A percentile compares a stretch with the other conserved stretches of the same genome.
Evolutionary conservation across 2,113 vertebrate species (phyloP).

Genomic region (Abramis brama): DNA sequence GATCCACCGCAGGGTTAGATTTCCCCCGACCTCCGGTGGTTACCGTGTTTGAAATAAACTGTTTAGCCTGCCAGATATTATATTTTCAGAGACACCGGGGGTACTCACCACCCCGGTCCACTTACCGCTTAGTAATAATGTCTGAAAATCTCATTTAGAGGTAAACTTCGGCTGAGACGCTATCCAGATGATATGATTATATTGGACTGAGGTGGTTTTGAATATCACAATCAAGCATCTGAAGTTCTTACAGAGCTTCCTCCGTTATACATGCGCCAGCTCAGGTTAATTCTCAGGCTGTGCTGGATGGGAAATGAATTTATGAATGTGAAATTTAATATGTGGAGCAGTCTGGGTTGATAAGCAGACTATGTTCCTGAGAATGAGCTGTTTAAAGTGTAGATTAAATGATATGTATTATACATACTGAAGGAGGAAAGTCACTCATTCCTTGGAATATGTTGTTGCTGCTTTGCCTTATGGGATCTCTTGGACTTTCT

Average conservation of each 20-base stretch:
- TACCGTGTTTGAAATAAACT: slow-evolving; percentile 66
- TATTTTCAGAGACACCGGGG: slow-evolving; percentile 60
- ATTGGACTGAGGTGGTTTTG: slow-evolving; percentile 49
- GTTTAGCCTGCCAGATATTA: slow-evolving; percentile 59
- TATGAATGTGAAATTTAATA: slow-evolving; percentile 43
- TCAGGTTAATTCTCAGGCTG: background rate
- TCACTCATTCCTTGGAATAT: background rate
- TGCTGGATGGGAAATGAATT: slow-evolving; percentile 19
- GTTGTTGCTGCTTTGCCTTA: background rate
- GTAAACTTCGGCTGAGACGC: slow-evolving; percentile 48
- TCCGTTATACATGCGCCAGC: slow-evolving; percentile 30
- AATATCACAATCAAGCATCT: slow-evolving; percentile 40
- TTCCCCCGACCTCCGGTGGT: slow-evolving; percentile 52
- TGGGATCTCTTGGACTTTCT: slow-evolving; percentile 7
- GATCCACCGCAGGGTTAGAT: slow-evolving; percentile 54
- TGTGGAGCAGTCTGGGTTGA: slow-evolving; percentile 14
- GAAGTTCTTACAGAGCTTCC: slow-evolving; percentile 20
- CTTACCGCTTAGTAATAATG: slow-evolving; percentile 51
- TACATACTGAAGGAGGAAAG: slow-evolving; percentile 1
- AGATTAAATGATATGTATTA: slow-evolving; percentile 39
- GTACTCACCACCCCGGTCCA: slow-evolving; percentile 41
- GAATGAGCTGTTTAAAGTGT: slow-evolving; percentile 32
- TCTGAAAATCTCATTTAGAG: slow-evolving; percentile 53
- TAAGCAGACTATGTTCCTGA: slow-evolving; percentile 12
- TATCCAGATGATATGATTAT: slow-evolving; percentile 56